Evolutionary conservation across 2,888 invertebrate genomes (phyloP).

Genomic region (Archaeoteleia sp.): DNA sequence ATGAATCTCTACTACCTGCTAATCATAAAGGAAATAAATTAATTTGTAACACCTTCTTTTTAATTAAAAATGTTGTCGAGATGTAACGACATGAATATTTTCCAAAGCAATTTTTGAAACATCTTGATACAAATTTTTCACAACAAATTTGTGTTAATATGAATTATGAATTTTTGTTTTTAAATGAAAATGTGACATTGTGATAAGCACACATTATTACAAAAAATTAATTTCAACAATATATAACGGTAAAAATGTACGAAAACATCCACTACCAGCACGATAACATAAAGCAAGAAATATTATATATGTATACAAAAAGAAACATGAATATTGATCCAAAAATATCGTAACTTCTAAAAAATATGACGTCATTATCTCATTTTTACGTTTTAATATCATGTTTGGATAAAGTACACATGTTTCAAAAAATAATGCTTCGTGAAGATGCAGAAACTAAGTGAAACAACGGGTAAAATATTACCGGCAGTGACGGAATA

Average conservation of each 20-base stretch:
- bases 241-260: constrained; percentile 25
- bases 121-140: no score
- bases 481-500: constrained; percentile 73
- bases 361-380: no score
- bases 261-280: constrained; percentile 30
- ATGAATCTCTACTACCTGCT: constrained; percentile 77
- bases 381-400: no score
- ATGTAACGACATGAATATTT: no score
- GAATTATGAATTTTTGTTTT: no score
- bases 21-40: constrained; percentile 16
- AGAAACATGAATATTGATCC: no score
- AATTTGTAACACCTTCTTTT: constrained; percentile 8
- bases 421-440: no score
- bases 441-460: no score
- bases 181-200: background rate
- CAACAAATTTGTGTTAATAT: no score
- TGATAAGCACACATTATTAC: constrained; percentile 14
- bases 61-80: background rate
- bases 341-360: no score
- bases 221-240: constrained; percentile 23
- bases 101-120: no score
- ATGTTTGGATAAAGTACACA: constrained; percentile 1
- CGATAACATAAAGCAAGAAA: constrained; percentile 30
- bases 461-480: constrained; percentile 56
- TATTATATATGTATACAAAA: constrained; percentile 27